phyloP scores from a whole-genome alignment of 2,888 invertebrate genomes.

The Sturmia bella region DNA sequence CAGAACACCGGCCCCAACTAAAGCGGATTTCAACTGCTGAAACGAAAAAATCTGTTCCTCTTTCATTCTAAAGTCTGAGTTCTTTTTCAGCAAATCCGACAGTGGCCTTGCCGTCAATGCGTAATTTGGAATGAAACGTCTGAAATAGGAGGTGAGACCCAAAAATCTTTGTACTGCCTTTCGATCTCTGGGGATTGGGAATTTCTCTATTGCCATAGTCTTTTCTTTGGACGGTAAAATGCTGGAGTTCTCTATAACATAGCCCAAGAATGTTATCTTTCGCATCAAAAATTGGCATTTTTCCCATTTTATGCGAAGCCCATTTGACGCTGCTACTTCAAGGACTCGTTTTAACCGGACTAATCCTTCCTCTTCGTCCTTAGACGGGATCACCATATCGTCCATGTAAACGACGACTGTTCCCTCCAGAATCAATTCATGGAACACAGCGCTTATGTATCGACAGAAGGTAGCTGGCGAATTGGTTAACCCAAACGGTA shows the following conservation, averaged over 20 bases:
- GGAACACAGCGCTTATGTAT: not conserved
- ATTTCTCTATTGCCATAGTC: not conserved
- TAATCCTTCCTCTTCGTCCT: not conserved
- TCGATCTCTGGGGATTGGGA: not conserved
- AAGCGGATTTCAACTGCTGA: too few relatives aligned
- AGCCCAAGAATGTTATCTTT: slow-evolving; percentile 5
- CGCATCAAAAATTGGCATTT: slow-evolving; percentile 4
- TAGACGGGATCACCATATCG: not conserved
- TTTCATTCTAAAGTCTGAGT: too few relatives aligned
- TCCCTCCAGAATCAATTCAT: not conserved
- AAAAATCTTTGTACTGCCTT: slow-evolving; percentile 15
- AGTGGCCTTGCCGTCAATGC: too few relatives aligned
- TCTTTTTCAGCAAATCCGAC: too few relatives aligned
- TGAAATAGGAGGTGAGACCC: not conserved
- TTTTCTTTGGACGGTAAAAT: slow-evolving; percentile 9
- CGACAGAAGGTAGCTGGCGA: slow-evolving; percentile 3
- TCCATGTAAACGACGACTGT: slow-evolving; percentile 7
- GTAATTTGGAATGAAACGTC: too few relatives aligned
- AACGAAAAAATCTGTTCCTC: too few relatives aligned
- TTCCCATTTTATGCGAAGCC: not conserved
- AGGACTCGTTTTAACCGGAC: not conserved
- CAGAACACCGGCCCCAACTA: too few relatives aligned
- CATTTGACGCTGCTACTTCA: not conserved
- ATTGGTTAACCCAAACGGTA: slow-evolving; percentile 3
- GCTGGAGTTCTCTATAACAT: not conserved